Conservation (phyloP, 2,797 vertebrate species). For the Sebastes variabilis region DNA sequence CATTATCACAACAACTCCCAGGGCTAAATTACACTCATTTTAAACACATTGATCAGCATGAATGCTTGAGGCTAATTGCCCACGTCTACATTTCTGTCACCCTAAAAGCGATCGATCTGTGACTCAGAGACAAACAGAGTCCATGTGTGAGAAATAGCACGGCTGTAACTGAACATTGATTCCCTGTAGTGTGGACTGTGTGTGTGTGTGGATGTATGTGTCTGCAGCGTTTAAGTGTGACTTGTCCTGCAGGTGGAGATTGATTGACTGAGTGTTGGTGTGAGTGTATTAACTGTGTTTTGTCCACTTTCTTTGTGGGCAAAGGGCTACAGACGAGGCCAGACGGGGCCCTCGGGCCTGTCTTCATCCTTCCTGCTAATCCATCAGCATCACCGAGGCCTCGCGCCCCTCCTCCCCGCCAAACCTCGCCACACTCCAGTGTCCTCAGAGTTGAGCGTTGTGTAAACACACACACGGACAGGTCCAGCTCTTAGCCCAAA, state of each 20-base stretch:
- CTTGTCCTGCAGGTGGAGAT: conserved; percentile 30
- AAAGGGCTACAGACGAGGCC: conserved; percentile 35
- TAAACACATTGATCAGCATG: conserved; percentile 19
- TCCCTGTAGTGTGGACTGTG: neutral
- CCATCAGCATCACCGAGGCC: conserved; percentile 65
- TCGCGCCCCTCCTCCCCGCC: conserved; percentile 9
- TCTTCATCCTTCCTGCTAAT: conserved; percentile 57
- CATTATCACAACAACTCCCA: neutral
- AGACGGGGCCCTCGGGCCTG: conserved; percentile 34
- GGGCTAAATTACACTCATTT: neutral
- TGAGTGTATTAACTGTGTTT: conserved; percentile 45
- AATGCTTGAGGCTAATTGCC: conserved; percentile 15
- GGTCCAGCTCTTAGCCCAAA: neutral
- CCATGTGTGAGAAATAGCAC: neutral
- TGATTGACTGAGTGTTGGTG: conserved; percentile 39
- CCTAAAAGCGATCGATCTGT: conserved; percentile 29
- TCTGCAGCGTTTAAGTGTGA: neutral
- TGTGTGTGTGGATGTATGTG: neutral
- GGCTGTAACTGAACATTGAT: conserved; percentile 39
- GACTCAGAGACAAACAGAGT: neutral
- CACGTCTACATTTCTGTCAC: neutral
- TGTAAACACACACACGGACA: conserved; percentile 49
- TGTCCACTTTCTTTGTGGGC: conserved; percentile 32
- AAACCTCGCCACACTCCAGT: conserved; percentile 44
- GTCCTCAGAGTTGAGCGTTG: conserved; percentile 27